Evolutionary conservation across 2,113 vertebrate genomes (phyloP), one percentile per base, ranked within the genome.

Genomic region (Piprites chloris): DNA sequence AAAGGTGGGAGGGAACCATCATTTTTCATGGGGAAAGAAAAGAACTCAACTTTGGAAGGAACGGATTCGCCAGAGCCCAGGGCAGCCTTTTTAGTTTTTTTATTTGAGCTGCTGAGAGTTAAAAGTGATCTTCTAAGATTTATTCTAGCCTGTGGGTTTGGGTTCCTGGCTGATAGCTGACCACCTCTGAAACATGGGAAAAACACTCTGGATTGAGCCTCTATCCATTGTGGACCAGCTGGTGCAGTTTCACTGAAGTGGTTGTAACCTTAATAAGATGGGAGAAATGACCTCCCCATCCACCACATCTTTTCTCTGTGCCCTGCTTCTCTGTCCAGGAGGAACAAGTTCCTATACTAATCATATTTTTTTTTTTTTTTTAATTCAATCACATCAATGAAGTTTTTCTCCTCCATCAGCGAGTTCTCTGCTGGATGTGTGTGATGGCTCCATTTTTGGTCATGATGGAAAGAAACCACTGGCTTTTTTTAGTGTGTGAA

Each of bases 21-120:
- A 11, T 83, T 88, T 90, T 74, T 90, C 88, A 88, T 5, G 27
- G 50, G 65, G 65, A 39, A 67, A 71, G 49, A 56, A 68, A 52
- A 83, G 49, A 86, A 69, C 32, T 65, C 55, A 49, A 4, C n/a
- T 79, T 71, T 17, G n/a, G 71, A 52, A 79, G n/a, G 72, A 49
- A 76, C 10, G 12, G 23, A 11, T 62, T 81, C 50, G 53, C 62
- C 62, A 73, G 67, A 73, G 53, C 44, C 83, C 49, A 47, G n/a
- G 8, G 37, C 30, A 65, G 58, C 19, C n/a, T 82, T 82, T 75
- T 23, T 27, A 27, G n/a, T 93, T 68, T 80, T 63, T 32, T 77
- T 93, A 23, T 79, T 87, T 33, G 65, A 24, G 35, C 33, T 68
- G 66, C 20, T 85, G 63, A 22, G 82, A 59, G 58, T 69, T 84